Base-by-base conservation (phyloP, 2,797 vertebrate genomes). In the Melanotaenia pygmaea region DNA sequence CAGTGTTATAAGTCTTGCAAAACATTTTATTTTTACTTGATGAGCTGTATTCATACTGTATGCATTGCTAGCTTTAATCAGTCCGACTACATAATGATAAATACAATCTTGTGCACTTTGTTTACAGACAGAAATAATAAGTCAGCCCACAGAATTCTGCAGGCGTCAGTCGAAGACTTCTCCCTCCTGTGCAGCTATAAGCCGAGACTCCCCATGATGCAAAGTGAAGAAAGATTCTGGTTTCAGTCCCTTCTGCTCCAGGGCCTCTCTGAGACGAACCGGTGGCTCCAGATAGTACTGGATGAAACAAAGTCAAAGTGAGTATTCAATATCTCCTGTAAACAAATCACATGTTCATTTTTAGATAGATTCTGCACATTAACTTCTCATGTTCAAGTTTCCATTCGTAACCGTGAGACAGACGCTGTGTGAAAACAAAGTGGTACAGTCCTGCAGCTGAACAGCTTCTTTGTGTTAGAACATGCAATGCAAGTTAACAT, bases 211-310 rank as follows among this genome's bases (percentile, higher is more conserved):
- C 69, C 98, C 98, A 0, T 99, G 98, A 72, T 92, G 92, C 82
- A 99, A 81, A 5, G 96, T 93, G 87, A 99, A 97, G 93, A 99
- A 99, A 63, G 95, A 95, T 0, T 96, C 95, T 26, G 89, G 88
- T 62, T 93, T 94, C 81, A 97, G 92, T 79, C 96, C 95, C 0
- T 95, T 96, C 84, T 91, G 91, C 60, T 96, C 94, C 82, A 98
- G 88, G 59, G 97, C 96, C 88, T 96, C 96, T 40, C 78, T 90
- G 82, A 99, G 90, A 86, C 93, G 96, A 43, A 83, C 66, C 0
- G 96, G 97, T 14, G 98, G 98, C 65, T 99, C 98, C 90, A 99
- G 87, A 86, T 98, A 99, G 89, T 94, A 93, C 98, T 99, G 83
- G 28, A 71, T 1, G 35, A n/a, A 59, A 66, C 32, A 1, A 40